Evolutionary conservation across 2,797 vertebrate species (phyloP).

Genomic region (Cyprinodon diabolis): DNA sequence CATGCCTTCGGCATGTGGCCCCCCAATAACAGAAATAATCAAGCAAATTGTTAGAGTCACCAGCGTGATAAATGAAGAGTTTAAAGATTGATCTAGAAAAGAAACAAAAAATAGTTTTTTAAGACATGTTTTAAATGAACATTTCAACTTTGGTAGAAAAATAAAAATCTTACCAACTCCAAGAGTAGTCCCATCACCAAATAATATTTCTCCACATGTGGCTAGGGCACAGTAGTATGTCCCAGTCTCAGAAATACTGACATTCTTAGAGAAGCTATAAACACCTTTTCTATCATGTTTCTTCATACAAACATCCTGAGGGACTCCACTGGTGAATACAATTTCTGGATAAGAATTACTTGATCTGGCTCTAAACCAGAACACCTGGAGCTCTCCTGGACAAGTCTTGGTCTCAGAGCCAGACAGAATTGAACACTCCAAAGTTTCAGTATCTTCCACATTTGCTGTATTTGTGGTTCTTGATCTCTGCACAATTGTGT

Average conservation of each 20-base stretch:
- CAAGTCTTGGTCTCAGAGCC: background rate
- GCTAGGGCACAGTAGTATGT: background rate
- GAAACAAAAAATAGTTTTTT: background rate
- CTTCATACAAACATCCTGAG: background rate
- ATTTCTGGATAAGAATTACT: background rate
- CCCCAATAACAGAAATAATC: constrained; percentile 9
- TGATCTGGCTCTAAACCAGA: background rate
- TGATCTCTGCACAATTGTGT: background rate
- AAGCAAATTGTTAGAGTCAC: background rate
- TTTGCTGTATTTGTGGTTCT: background rate
- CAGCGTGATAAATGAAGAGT: background rate
- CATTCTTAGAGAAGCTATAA: background rate
- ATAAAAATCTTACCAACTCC: accelerated
- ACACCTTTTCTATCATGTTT: background rate
- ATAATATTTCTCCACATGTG: too few relatives aligned
- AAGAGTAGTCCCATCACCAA: background rate
- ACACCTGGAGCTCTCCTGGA: background rate
- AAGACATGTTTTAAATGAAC: accelerated
- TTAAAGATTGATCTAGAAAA: background rate
- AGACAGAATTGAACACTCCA: constrained; percentile 5
- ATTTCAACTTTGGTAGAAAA: background rate
- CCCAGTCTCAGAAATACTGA: background rate
- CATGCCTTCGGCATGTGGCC: too few relatives aligned
- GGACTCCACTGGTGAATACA: background rate
- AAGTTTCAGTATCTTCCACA: background rate